phyloP scores from a whole-genome alignment of 1,140 invertebrate species.

The Goniozus legneri region DNA sequence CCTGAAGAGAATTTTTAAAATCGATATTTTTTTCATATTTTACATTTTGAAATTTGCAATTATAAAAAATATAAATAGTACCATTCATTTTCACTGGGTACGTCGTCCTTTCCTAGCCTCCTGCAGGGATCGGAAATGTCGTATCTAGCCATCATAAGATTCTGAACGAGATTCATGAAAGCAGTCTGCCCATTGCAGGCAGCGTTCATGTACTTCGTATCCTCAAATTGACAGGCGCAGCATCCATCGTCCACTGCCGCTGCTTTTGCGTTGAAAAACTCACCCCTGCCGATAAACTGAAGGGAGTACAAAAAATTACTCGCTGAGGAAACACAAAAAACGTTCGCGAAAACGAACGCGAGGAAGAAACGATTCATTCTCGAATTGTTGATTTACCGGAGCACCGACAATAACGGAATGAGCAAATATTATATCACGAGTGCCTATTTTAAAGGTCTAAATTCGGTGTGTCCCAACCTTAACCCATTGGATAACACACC shows the following conservation, averaged over 20 bases:
- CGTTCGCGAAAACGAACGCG: no score
- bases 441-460: no score
- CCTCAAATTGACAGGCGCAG: constrained; percentile 49
- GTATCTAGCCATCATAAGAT: constrained; percentile 54
- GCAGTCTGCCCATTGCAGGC: constrained; percentile 37
- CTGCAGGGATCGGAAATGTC: constrained; percentile 55
- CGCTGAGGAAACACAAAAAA: no score
- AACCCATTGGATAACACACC: no score
- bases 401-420: no score
- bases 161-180: constrained; percentile 56
- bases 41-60: neutral
- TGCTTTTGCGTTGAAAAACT: no score
- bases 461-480: no score
- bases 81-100: constrained; percentile 32
- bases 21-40: neutral
- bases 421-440: no score
- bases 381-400: no score
- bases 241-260: constrained; percentile 14
- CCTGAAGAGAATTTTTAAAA: constrained; percentile 20
- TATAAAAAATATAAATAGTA: neutral
- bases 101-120: constrained; percentile 33
- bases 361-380: no score
- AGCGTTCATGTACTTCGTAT: constrained; percentile 44
- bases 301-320: no score
- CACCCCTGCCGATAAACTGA: no score